Percentiles rank a stretch among this genome's conserved stretches.
phyloP scores from a whole-genome alignment of 2,113 vertebrate genomes.

The Sinocyclocheilus maitianheensis region DNA sequence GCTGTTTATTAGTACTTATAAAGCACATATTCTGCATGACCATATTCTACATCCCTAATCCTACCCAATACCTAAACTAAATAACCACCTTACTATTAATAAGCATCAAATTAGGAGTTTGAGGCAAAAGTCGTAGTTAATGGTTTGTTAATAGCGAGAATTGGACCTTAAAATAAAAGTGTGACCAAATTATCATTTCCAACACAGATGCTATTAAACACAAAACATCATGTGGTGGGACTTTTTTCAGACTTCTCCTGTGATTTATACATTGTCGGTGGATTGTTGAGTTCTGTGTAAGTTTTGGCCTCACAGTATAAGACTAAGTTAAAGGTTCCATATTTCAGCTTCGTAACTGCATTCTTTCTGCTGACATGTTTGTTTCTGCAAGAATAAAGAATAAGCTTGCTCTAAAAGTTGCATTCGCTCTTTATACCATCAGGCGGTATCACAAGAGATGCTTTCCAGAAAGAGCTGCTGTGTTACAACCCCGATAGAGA shows the following conservation, averaged over 20 bases:
- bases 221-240: background rate
- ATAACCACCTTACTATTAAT: too few species aligned
- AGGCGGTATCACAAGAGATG: slow-evolving; percentile 82
- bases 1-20: too few species aligned
- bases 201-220: background rate
- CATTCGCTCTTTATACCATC: background rate
- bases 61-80: too few species aligned
- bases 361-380: slow-evolving; percentile 43
- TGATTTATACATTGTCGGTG: background rate
- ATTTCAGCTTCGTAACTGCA: slow-evolving; percentile 32
- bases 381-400: background rate
- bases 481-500: slow-evolving; percentile 71
- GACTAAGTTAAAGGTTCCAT: background rate
- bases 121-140: too few species aligned
- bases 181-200: background rate
- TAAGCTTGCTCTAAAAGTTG: background rate
- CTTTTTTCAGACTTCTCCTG: background rate
- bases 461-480: slow-evolving; percentile 80
- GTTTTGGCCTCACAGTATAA: slow-evolving; percentile 35
- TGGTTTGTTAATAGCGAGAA: too few species aligned
- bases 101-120: too few species aligned
- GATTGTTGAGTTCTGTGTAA: slow-evolving; percentile 8
- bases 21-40: too few species aligned
- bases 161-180: too few species aligned
- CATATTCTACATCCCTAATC: too few species aligned